Base-by-base conservation (phyloP, 2,113 vertebrate genomes). In the Dicerorhinus sumatrensis region DNA sequence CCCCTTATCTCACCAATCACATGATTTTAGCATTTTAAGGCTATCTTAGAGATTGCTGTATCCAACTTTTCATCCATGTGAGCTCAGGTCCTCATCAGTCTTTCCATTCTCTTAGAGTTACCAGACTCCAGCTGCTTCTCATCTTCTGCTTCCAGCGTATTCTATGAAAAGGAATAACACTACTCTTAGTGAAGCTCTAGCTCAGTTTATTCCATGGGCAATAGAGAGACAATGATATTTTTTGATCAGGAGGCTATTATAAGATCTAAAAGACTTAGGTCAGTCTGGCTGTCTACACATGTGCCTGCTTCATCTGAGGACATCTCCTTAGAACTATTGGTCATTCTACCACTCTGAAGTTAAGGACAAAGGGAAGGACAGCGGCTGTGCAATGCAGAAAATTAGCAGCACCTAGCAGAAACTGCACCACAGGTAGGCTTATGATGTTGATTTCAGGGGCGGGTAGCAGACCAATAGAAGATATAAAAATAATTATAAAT, bases 41-140 rank as follows among this genome's bases (percentile, higher is more conserved):
- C 14, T 31, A 17, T 80, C 16, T 79, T 89, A 29, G 25, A 79
- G 31, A 31, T 85, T 20, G 39, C 17, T 3, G 4, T 27, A 12
- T 60, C 36, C 36, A 80, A 33, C 2, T 72, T 84, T 54, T 48
- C 56, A 27, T 31, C 39, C 25, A 18, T 13, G 46, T 46, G 79
- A 31, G 6, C 42, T 51, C 31, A 73, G 23, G 36, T 2, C 8
- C 6, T 48, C 10, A 8, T 75, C 16, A 25, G 10, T 0, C 1
- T 31, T 33, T n/a, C 13, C 65, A 16, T 91, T 77, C 31, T 13
- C 29, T 62, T 70, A 25, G 31, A 51, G 6, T 60, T 54, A 29
- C 17, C 14, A 33, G 25, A 56, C 6, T 56, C 42, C 12, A 25
- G 33, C 12, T 12, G 5, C 62, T 77, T 89, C 3, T 1, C 5